phyloP scores from a whole-genome alignment of 2,888 invertebrate species.

The Drosophila kuntzei region DNA sequence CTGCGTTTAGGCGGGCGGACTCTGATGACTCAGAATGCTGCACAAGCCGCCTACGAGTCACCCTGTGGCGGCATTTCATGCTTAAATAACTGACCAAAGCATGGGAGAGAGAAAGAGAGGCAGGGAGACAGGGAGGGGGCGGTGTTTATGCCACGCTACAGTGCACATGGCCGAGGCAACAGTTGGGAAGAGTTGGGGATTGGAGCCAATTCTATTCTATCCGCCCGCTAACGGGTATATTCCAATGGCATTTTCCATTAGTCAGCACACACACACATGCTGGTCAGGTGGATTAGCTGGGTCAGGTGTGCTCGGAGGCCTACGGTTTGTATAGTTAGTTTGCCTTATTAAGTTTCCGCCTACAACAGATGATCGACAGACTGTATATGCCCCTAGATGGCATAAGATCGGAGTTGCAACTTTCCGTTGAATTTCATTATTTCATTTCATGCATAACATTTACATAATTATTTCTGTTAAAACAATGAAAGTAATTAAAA shows the following conservation, averaged over 20 bases:
- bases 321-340: neutral
- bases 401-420: slow-evolving; percentile 2
- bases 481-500: neutral
- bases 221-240: slow-evolving; percentile 40
- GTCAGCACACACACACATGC: slow-evolving; percentile 3
- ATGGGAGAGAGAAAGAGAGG: neutral
- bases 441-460: neutral
- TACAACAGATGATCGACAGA: slow-evolving; percentile 9
- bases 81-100: slow-evolving; percentile 57
- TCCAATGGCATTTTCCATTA: slow-evolving; percentile 42
- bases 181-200: slow-evolving; percentile 9
- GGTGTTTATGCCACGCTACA: slow-evolving; percentile 58
- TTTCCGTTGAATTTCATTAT: slow-evolving; percentile 5
- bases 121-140: neutral
- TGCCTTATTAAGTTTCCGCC: slow-evolving; percentile 20
- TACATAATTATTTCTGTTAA: slow-evolving; percentile 6
- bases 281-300: slow-evolving; percentile 13
- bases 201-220: slow-evolving; percentile 8
- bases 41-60: slow-evolving; percentile 39
- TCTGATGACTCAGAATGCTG: slow-evolving; percentile 65
- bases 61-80: slow-evolving; percentile 61
- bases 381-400: slow-evolving; percentile 7
- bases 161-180: slow-evolving; percentile 45
- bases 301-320: slow-evolving; percentile 3
- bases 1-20: slow-evolving; percentile 60